Conservation (phyloP, 92 coral and sea anemone species). For the Micromussa lordhowensis region DNA sequence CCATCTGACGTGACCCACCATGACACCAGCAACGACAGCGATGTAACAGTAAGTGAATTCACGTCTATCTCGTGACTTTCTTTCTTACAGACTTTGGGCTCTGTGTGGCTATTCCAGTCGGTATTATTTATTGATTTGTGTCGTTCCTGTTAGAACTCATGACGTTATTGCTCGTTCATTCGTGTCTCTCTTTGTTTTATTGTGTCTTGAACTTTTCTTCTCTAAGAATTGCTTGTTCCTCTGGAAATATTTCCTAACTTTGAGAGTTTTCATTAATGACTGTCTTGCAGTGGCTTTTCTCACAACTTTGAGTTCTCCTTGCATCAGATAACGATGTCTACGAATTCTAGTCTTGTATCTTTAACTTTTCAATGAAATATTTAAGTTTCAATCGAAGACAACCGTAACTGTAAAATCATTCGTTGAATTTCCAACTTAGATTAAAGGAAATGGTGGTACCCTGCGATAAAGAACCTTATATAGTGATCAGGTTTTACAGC, state of each 20-base stretch:
- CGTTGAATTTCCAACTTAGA: background rate
- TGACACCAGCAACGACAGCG: constrained; percentile 52
- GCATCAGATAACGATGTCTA: background rate
- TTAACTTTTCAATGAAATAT: background rate
- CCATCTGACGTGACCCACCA: constrained; percentile 33
- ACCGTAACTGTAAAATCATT: background rate
- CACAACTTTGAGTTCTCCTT: background rate
- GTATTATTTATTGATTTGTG: background rate
- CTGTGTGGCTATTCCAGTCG: background rate
- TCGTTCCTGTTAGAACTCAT: background rate
- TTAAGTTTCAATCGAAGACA: background rate
- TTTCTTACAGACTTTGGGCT: background rate
- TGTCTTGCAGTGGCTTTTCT: background rate
- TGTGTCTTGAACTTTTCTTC: background rate
- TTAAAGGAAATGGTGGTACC: no score
- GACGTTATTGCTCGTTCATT: background rate
- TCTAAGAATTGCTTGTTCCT: background rate
- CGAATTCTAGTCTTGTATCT: background rate
- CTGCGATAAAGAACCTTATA: no score
- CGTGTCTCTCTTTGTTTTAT: background rate
- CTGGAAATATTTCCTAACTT: background rate
- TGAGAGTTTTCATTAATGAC: background rate
- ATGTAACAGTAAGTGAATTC: constrained; percentile 32
- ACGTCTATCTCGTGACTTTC: background rate
- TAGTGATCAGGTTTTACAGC: background rate